Percentiles rank a stretch among this genome's conserved stretches.
Conservation (phyloP, 2,113 vertebrate genomes). For the Dipodomys ordii region DNA sequence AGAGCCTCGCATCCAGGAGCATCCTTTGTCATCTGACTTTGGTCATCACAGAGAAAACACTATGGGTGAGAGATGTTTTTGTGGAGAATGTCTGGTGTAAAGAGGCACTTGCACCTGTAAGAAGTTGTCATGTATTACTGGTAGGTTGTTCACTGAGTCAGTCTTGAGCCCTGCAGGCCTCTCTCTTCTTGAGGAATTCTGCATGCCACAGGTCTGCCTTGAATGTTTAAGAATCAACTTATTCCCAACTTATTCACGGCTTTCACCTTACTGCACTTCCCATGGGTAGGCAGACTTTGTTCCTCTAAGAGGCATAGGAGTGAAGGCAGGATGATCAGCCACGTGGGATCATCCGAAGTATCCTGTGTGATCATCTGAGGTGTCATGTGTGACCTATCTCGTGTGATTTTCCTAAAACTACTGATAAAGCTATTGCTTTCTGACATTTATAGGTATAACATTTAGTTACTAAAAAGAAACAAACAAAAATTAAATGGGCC, state of each 20-base stretch:
- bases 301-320: too few relatives aligned
- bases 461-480: too few relatives aligned
- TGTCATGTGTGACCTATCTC: too few relatives aligned
- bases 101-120: not conserved
- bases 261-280: not conserved
- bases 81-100: not conserved
- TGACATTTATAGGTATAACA: too few relatives aligned
- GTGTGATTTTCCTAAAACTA: too few relatives aligned
- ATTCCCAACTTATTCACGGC: not conserved
- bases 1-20: too few relatives aligned
- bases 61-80: not conserved
- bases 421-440: too few relatives aligned
- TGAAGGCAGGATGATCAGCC: too few relatives aligned
- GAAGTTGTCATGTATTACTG: not conserved
- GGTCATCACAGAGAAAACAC: not conserved
- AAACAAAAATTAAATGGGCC: too few relatives aligned
- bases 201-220: not conserved
- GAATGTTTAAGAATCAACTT: not conserved
- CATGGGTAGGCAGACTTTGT: not conserved
- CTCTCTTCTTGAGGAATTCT: not conserved
- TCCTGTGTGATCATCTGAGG: too few relatives aligned
- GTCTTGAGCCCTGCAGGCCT: not conserved
- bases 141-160: accelerated
- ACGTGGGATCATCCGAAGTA: too few relatives aligned
- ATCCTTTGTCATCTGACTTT: not conserved